phyloP scores from a whole-genome alignment of 2,113 vertebrate genomes.

The Sander lucioperca region DNA sequence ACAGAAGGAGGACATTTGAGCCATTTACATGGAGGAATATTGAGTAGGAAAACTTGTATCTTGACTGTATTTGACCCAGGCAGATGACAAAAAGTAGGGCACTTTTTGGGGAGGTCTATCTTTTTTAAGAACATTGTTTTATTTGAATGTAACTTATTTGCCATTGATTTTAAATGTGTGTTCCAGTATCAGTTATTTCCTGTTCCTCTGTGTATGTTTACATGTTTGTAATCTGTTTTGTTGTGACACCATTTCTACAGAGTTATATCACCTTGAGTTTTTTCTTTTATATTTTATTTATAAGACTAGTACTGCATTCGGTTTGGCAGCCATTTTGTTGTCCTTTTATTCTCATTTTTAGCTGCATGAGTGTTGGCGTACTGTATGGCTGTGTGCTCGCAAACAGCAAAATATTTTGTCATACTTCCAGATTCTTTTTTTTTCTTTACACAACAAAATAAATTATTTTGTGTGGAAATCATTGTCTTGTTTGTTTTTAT shows the following conservation, averaged over 20 bases:
- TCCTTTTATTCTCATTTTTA: conserved; percentile 73
- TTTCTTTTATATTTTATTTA: conserved; percentile 68
- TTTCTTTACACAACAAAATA: conserved; percentile 80
- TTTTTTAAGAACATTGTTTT: conserved; percentile 47
- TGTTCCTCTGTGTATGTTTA: conserved; percentile 75
- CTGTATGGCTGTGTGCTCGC: conserved; percentile 64
- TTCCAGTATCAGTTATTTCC: conserved; percentile 56
- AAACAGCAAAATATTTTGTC: conserved; percentile 72
- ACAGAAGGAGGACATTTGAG: conserved; percentile 6
- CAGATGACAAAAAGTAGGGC: conserved; percentile 10
- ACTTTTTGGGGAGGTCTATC: conserved; percentile 1
- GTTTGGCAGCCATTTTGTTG: conserved; percentile 70
- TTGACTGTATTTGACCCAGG: conserved; percentile 41
- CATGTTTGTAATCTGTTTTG: conserved; percentile 76
- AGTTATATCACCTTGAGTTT: conserved; percentile 64
- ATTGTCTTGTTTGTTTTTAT: conserved; percentile 84
- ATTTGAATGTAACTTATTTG: conserved; percentile 76
- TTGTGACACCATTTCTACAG: conserved; percentile 72
- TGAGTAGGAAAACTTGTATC: conserved; percentile 20
- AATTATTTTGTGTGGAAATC: conserved; percentile 83
- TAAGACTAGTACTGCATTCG: conserved; percentile 68
- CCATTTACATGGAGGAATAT: conserved; percentile 24
- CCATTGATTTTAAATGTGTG: conserved; percentile 58
- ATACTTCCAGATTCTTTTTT: conserved; percentile 51
- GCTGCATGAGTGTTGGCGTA: conserved; percentile 64